Evolutionary conservation across 2,113 vertebrate genomes (phyloP).

Genomic region (Psammodynastes pulverulentus): DNA sequence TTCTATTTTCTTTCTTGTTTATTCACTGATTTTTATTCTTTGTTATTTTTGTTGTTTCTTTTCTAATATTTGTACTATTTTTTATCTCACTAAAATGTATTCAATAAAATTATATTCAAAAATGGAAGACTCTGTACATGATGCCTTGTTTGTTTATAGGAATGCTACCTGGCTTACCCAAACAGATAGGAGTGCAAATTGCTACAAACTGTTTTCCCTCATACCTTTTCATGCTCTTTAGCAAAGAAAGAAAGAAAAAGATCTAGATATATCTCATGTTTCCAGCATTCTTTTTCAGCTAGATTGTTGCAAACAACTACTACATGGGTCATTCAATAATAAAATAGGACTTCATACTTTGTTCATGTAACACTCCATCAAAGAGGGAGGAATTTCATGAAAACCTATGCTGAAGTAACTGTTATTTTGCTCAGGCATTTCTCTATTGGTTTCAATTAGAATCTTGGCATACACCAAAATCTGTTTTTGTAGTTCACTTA

Average conservation of each 20-base stretch:
- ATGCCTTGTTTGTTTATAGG: not conserved
- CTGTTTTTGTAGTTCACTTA: constrained; percentile 25
- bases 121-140: not conserved
- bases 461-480: constrained; percentile 1
- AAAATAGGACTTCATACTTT: constrained; percentile 1
- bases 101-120: not conserved
- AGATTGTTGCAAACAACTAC: not conserved
- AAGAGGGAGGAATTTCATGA: not conserved
- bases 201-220: not conserved
- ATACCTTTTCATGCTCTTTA: not conserved
- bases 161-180: not conserved
- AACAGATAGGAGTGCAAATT: not conserved
- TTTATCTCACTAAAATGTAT: not conserved
- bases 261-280: not conserved
- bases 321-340: constrained; percentile 1
- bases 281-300: constrained; percentile 1
- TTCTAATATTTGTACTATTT: not conserved
- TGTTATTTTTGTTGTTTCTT: not conserved
- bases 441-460: constrained; percentile 2
- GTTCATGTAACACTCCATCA: constrained; percentile 9
- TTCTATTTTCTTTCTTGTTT: not conserved
- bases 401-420: not conserved
- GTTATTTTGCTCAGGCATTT: not conserved
- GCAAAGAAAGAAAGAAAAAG: not conserved
- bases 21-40: not conserved